Base-by-base conservation (phyloP, 2,113 vertebrate genomes). In the Cochlearius cochlearius region DNA sequence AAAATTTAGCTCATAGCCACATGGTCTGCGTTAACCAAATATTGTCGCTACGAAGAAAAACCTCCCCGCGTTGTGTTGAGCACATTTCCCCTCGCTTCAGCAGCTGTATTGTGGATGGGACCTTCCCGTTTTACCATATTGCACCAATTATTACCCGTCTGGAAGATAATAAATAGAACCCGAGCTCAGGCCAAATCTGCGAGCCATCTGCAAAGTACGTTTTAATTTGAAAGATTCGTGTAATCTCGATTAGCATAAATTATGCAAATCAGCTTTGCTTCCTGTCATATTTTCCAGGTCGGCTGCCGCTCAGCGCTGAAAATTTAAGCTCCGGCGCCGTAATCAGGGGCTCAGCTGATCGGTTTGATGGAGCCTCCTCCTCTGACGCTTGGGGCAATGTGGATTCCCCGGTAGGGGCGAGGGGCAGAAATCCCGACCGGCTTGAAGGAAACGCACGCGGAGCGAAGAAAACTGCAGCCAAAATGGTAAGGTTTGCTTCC, bases 181-280 rank as follows among this genome's bases (percentile, higher is more conserved):
- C 13, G 68, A 90, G 52, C 74, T 10, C 23, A 16, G 55, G 27
- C 14, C 32, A 27, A 55, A 76, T 68, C 93, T 30, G 23, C 72
- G 21, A 86, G 14, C 87, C 86, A 74, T 60, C 94, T 89, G 78
- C 94, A 41, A 64, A 52, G 38, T 8, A 22, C 22, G 5, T 47
- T 64, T 30, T 59, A 14, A 59, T 68, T 39, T 15, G 75, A 47
- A 38, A 74, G 89, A 4, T 49, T 36, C 3, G 34, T 5, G 63
- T 39, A 4, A 26, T 36, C 68, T 4, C 21, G 0, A 66, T 59
- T 36, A 81, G 73, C 80, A 87, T 41, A 32, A 79, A 73, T 53
- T 53, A 86, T 47, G 86, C 94, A 91, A 91, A 94, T 91, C 4
- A 4, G 32, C 60, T 92, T 39, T 50, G 86, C 89, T 96, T 92